Conservation (phyloP, 1,140 invertebrate species). For the Monomorium pharaonis region DNA sequence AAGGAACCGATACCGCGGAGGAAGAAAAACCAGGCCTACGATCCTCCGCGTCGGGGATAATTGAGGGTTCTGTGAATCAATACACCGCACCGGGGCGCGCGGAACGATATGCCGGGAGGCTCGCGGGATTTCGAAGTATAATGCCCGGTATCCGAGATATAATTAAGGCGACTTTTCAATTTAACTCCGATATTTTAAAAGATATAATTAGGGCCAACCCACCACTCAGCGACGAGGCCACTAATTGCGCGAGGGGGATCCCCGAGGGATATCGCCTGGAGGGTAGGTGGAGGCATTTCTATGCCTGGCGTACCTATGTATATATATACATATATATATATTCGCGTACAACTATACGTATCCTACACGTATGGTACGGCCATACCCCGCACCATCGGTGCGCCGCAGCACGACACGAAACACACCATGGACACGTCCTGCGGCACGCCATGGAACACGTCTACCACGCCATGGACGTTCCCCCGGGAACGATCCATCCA, state of each 20-base stretch:
- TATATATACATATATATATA: too few relatives aligned
- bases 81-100: conserved; percentile 44
- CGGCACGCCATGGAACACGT: conserved; percentile 73
- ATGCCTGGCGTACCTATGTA: conserved; percentile 40
- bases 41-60: conserved; percentile 71
- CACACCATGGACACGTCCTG: conserved; percentile 74
- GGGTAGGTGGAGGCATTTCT: conserved; percentile 57
- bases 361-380: conserved; percentile 35
- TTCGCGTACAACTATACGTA: conserved; percentile 16
- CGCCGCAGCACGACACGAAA: conserved; percentile 69
- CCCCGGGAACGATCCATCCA: conserved; percentile 70
- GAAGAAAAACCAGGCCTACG: conserved; percentile 67
- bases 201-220: conserved; percentile 80
- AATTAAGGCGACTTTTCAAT: conserved; percentile 82
- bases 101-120: conserved; percentile 33
- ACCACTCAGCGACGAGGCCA: conserved; percentile 74
- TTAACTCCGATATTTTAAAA: conserved; percentile 82
- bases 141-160: conserved; percentile 78
- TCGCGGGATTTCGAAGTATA: conserved; percentile 63
- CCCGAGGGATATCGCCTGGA: conserved; percentile 40
- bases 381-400: conserved; percentile 51
- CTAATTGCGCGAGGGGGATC: conserved; percentile 77
- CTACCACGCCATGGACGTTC: conserved; percentile 65
- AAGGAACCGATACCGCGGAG: conserved; percentile 42
- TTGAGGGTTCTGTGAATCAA: conserved; percentile 79